Conservation (phyloP, 2,888 invertebrate genomes). For the Tanypteryx hageni region DNA sequence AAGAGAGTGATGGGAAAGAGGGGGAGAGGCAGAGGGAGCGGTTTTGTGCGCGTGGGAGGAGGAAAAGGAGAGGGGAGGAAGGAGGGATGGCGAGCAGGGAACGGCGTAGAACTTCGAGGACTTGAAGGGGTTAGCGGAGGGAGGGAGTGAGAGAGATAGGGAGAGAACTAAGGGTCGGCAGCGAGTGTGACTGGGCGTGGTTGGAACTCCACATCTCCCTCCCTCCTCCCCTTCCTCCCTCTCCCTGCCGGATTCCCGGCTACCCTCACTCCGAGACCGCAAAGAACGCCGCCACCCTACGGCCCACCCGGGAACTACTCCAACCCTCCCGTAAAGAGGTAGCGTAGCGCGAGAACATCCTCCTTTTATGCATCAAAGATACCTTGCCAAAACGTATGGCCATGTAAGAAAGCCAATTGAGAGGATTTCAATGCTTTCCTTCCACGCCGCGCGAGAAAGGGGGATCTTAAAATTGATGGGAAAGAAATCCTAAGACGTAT, state of each 20-base stretch:
- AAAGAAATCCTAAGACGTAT: slow-evolving; percentile 32
- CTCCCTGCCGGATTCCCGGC: not conserved
- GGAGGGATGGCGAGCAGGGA: not conserved
- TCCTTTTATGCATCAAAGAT: not conserved
- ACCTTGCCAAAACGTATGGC: slow-evolving; percentile 2
- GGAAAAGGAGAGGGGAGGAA: not conserved
- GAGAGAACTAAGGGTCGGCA: not conserved
- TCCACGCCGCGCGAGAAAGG: not conserved
- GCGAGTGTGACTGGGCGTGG: slow-evolving; percentile 51
- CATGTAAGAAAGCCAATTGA: slow-evolving; percentile 18
- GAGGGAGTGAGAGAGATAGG: not conserved
- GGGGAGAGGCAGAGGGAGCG: not conserved
- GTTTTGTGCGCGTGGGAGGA: not conserved
- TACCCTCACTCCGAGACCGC: slow-evolving; percentile 34
- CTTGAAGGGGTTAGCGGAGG: not conserved
- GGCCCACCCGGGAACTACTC: slow-evolving; percentile 39
- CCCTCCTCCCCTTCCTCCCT: not conserved
- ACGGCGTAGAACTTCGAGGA: not conserved
- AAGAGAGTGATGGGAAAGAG: slow-evolving; percentile 9
- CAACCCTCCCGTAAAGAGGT: not conserved
- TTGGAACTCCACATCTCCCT: not conserved
- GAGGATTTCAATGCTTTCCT: slow-evolving; percentile 15
- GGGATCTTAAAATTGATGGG: slow-evolving; percentile 26
- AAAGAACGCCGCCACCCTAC: slow-evolving; percentile 56
- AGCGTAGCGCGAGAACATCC: not conserved